phyloP scores from a whole-genome alignment of 2,888 invertebrate genomes.

The Agelastica alni region DNA sequence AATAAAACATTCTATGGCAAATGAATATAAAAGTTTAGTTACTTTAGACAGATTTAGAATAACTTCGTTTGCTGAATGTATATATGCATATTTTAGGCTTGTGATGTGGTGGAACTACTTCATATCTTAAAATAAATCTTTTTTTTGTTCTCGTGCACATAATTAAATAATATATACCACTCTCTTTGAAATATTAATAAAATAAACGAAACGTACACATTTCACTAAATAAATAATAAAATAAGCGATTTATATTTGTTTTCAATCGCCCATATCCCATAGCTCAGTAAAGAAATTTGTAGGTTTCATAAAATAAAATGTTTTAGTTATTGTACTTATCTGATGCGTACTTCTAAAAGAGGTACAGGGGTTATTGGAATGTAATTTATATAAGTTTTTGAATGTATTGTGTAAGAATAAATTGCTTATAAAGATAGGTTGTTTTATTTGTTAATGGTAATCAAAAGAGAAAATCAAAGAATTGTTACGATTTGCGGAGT shows the following conservation, averaged over 20 bases:
- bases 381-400: slow-evolving; percentile 55
- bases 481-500: too few species aligned
- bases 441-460: too few species aligned
- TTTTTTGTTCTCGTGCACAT: slow-evolving; percentile 52
- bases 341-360: slow-evolving; percentile 40
- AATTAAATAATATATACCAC: slow-evolving; percentile 47
- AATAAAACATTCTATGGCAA: too few species aligned
- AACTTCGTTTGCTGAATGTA: not conserved
- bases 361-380: slow-evolving; percentile 46
- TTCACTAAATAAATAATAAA: slow-evolving; percentile 35
- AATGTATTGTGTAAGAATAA: slow-evolving; percentile 57
- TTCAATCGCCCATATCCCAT: slow-evolving; percentile 37
- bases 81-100: slow-evolving; percentile 16
- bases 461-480: too few species aligned
- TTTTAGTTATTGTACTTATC: slow-evolving; percentile 27
- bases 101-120: slow-evolving; percentile 27
- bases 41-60: too few species aligned
- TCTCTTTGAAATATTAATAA: slow-evolving; percentile 45
- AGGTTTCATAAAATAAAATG: slow-evolving; percentile 44
- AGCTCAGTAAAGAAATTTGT: slow-evolving; percentile 42
- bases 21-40: too few species aligned
- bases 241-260: slow-evolving; percentile 44
- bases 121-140: slow-evolving; percentile 37
- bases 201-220: slow-evolving; percentile 45
- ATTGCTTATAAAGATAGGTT: slow-evolving; percentile 53